Evolutionary conservation across 2,797 vertebrate species (phyloP), one percentile per base, ranked within the genome.

Genomic region (Odontamblyopus lacepedii): DNA sequence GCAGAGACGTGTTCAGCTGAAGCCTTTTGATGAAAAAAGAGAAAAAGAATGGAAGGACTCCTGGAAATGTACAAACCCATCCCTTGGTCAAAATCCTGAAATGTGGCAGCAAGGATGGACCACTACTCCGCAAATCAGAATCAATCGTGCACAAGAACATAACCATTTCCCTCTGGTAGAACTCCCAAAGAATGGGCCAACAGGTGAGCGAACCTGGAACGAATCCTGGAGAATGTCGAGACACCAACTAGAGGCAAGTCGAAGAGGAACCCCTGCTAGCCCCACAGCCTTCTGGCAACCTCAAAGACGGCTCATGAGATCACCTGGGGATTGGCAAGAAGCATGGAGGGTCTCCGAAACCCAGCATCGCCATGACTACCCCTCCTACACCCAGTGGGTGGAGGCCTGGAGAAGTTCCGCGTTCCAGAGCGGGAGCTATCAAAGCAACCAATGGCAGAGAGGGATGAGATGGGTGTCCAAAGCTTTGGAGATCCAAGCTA

Each of bases 81-180:
- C 74, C 2, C n/a, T 87, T 16, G 67, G 7, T 59, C 92, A 90
- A 64, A 78, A 89, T 0, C 66, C 62, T 11, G 71, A 78, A 41
- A n/a, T 63, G 6, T 93, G 90, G 90, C 73, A 88, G 59, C 85
- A 88, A 29, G 70, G 67, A 27, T 93, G 88, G 90, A 30, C 67
- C 6, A 55, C 65, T 6, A 63, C 56, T 11, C 64, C 72, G 6
- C 81, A 72, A 56, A 48, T 72, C 44, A 35, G 51, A 60, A 44
- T 57, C 29, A 59, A 83, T 44, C 78, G 70, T 66, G 55, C 53
- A 6, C 67, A 61, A 61, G 66, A 67, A 23, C 73, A 74, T 19
- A 65, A 72, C 38, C 69, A 87, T 57, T 70, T 84, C 41, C 27
- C 76, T 0, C 65, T 76, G 23, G 69, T 79, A 1, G 63, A 78